Conservation (phyloP, 1,140 invertebrate species). For the Plodia interpunctella region DNA sequence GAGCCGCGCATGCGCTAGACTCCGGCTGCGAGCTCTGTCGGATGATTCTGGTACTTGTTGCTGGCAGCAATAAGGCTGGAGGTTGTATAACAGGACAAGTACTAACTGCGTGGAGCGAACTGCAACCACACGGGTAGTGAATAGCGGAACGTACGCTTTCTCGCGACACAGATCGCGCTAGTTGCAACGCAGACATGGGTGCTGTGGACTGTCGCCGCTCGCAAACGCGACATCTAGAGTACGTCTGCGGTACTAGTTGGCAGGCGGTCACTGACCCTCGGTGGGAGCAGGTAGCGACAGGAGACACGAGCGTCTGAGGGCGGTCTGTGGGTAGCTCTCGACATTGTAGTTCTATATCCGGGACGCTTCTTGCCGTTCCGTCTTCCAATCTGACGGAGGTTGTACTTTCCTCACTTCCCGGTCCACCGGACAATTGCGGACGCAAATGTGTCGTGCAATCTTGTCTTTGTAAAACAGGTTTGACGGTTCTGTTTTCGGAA, state of each 20-base stretch:
- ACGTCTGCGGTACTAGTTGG: constrained; percentile 78
- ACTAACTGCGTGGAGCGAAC: constrained; percentile 74
- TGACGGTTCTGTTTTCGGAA: constrained; percentile 71
- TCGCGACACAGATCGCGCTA: constrained; percentile 85
- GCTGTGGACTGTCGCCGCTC: constrained; percentile 86
- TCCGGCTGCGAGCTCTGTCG: constrained; percentile 94
- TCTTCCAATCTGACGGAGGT: constrained; percentile 79
- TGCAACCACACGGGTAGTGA: constrained; percentile 79
- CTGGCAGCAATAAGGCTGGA: constrained; percentile 84
- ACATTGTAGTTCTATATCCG: constrained; percentile 92
- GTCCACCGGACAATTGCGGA: constrained; percentile 85
- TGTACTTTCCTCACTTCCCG: constrained; percentile 87
- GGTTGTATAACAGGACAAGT: constrained; percentile 80
- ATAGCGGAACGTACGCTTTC: constrained; percentile 83
- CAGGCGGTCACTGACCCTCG: constrained; percentile 79
- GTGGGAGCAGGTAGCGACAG: constrained; percentile 75
- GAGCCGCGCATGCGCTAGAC: constrained; percentile 83
- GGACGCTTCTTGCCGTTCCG: constrained; percentile 88
- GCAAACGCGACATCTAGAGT: constrained; percentile 81
- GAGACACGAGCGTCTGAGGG: constrained; percentile 75
- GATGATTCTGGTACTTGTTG: constrained; percentile 86
- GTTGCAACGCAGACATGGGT: constrained; percentile 83
- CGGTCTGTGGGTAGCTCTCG: constrained; percentile 71
- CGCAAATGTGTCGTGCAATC: constrained; percentile 86
- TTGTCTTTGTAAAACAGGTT: constrained; percentile 89